Percentiles rank a stretch among this genome's conserved stretches.
These are phyloP conservation scores for Pogonocherus hispidulus DNA, from an alignment of 2,888 invertebrate species.

Conservation along the genomic window DNA sequence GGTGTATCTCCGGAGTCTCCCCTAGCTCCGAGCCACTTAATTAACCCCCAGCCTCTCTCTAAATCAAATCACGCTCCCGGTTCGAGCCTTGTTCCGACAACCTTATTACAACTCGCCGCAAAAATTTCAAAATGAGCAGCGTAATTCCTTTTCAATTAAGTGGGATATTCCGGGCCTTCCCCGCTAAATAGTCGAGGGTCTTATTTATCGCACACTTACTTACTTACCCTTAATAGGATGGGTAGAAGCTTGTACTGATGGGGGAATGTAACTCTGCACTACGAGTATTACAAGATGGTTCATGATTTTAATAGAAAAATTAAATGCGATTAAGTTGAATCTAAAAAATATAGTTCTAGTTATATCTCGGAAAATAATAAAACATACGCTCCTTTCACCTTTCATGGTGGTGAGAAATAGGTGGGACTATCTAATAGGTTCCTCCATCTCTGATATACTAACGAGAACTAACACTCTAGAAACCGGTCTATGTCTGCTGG, in stretches of 20 bases:
- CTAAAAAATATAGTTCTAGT: no score
- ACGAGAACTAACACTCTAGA: no score
- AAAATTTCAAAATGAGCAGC: conserved; percentile 52
- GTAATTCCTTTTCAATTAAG: conserved; percentile 54
- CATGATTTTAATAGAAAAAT: no score
- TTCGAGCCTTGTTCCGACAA: conserved; percentile 54
- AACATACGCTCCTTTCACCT: no score
- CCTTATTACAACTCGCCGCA: conserved; percentile 56
- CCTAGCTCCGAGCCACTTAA: conserved; percentile 63
- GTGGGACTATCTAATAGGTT: no score
- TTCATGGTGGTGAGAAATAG: no score
- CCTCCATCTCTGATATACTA: no score
- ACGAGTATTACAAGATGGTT: no score
- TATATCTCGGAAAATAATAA: no score
- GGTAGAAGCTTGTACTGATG: background rate
- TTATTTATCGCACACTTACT: background rate
- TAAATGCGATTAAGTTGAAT: no score
- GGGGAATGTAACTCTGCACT: background rate
- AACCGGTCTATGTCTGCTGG: no score
- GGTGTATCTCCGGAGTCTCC: conserved; percentile 56
- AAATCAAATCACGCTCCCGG: conserved; percentile 61
- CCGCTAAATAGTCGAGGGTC: conserved; percentile 5
- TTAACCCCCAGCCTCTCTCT: conserved; percentile 62
- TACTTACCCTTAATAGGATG: background rate
- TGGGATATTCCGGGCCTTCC: conserved; percentile 34